These are phyloP conservation scores for Eulemur rubriventer DNA, from an alignment of 2,797 vertebrate species.

Conservation along the genomic window DNA sequence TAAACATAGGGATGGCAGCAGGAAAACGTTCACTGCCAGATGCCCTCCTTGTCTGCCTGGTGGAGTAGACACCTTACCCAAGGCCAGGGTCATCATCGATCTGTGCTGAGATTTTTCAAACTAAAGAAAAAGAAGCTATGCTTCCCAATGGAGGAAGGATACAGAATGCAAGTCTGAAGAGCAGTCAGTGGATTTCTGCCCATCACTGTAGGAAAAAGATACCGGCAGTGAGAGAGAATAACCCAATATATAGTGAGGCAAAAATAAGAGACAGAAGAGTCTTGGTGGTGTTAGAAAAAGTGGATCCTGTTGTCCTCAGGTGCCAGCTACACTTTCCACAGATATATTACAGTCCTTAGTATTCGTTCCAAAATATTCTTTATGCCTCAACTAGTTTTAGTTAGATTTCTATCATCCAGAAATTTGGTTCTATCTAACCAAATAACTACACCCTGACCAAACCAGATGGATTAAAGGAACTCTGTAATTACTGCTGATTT, in stretches of 20 bases:
- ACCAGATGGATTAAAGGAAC: not conserved
- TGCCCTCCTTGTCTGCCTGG: not conserved
- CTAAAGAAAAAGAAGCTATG: not conserved
- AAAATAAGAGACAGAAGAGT: not conserved
- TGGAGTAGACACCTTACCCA: not conserved
- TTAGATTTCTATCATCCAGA: conserved; percentile 14
- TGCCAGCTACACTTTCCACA: not conserved
- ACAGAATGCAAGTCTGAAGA: not conserved
- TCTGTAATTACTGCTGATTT: not conserved
- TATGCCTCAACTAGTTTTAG: not conserved
- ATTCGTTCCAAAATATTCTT: not conserved
- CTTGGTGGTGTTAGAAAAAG: not conserved
- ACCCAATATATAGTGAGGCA: not conserved
- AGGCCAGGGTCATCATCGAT: not conserved
- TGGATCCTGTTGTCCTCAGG: not conserved
- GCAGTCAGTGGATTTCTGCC: not conserved
- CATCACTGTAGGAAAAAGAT: not conserved
- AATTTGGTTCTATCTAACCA: not conserved
- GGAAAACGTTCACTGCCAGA: not conserved
- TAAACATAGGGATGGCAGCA: not conserved
- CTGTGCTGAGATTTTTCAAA: not conserved
- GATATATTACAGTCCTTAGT: fast-evolving
- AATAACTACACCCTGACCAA: not conserved
- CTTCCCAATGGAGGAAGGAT: not conserved
- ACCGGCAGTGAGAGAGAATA: not conserved